Percentiles rank a stretch among this genome's conserved stretches.
Conservation (phyloP, 2,888 invertebrate species). For the Biston betularia region DNA sequence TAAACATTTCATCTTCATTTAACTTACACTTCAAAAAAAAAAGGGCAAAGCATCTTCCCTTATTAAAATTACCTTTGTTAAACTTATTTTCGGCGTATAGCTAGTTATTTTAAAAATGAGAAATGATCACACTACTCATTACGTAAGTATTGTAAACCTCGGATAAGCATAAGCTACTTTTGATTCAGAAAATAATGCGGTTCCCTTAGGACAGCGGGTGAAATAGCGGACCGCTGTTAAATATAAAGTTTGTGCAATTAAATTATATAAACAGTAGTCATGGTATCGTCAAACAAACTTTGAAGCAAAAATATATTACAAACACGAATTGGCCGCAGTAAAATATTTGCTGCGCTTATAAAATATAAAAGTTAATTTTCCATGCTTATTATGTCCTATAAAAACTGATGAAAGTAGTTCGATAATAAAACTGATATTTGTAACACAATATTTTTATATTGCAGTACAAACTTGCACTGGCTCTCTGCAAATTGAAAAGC, state of each 20-base stretch:
- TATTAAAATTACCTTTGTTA: too few species aligned
- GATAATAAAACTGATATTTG: constrained; percentile 7
- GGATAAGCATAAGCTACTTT: too few species aligned
- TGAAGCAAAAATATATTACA: not conserved
- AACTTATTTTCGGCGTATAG: too few species aligned
- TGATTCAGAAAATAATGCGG: too few species aligned
- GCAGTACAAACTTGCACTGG: constrained; percentile 18
- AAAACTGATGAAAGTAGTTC: constrained; percentile 5
- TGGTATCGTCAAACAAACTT: not conserved
- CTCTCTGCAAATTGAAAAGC: constrained; percentile 20
- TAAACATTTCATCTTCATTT: too few species aligned
- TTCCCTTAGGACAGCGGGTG: too few species aligned
- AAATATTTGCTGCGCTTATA: not conserved
- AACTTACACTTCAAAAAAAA: too few species aligned
- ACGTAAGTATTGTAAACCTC: too few species aligned
- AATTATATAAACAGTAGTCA: not conserved
- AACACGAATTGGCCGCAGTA: not conserved
- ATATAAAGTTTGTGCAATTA: not conserved
- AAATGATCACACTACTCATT: too few species aligned
- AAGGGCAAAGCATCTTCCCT: too few species aligned
- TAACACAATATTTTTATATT: constrained; percentile 10
- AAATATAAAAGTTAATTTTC: constrained; percentile 2
- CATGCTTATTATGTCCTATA: not conserved
- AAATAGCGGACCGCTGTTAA: too few species aligned
- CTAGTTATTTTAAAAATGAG: too few species aligned